Base-by-base conservation (phyloP, 30 jellyfish, hydroid and myxozoan genomes). In the Clytia hemisphaerica region DNA sequence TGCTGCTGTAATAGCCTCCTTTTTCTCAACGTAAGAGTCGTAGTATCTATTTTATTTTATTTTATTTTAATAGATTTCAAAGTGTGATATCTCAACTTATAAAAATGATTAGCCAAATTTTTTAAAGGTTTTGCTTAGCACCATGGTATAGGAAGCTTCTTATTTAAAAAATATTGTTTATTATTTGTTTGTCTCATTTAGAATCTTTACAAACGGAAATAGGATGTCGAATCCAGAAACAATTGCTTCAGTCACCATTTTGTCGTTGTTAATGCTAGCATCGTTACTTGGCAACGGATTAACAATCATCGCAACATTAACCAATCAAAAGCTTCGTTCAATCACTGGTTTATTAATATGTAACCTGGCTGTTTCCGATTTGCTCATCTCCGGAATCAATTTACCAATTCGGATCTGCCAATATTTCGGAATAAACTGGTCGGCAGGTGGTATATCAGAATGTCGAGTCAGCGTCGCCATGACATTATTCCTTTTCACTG, bases 321-420 rank as follows among this genome's bases (percentile, higher is more conserved):
- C 51, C 67, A 78, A 78, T 44, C 68, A 68, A 37, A 58, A 49
- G 29, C 64, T 78, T 25, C 72, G 93, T 24, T 57, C 36, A 28
- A 25, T 67, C 58, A 69, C 93, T 0, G 83, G 69, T 45, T 22
- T 72, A 37, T 65, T 78, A 29, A 78, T 78, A 30, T 28, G 68
- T 45, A 78, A 78, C 50, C 54, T 78, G 22, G 93, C 93, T 4
- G 45, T 60, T 4, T 55, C 93, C n/a, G 93, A 78, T 54, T 45
- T 78, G 22, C 37, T 77, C 12, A 77, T 77, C 9, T 64, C 92
- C 6, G 21, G 49, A 1, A 64, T 77, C 38, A 55, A 76, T 14
- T 44, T 65, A 45, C 53, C 93, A 27, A 63, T 78, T 0, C 72
- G 83, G 16, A 76, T 78, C 25, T 29, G 62, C 60, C 76, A 78